Evolutionary conservation across 2,888 invertebrate genomes (phyloP), one percentile per base, ranked within the genome.

Genomic region (Ferrisia virgata): DNA sequence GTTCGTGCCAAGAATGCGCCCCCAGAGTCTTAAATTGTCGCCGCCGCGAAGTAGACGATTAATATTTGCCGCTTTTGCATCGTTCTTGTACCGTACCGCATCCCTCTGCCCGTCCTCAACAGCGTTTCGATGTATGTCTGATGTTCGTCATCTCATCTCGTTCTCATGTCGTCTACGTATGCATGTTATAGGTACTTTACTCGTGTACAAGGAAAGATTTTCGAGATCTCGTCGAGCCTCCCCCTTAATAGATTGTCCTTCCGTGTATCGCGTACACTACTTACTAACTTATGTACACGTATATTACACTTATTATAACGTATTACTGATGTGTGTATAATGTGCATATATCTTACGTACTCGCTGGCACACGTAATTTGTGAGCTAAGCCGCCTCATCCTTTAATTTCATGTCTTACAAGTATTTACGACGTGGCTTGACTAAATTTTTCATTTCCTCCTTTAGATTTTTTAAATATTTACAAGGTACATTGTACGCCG

Each of bases 1-100:
- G 82, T 82, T 82, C 82, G 82, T 82, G 82, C 82, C 82, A 82
- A 82, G 82, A 82, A 82, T 82, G 82, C 72, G 82, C 82, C 82
- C 82, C 82, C 82, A 40, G 82, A 82, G 39, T 72, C 72, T 82
- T 82, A 72, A 82, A 82, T 82, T 82, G 82, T 82, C 82, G 43
- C 82, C 82, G 36, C 82, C 82, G 72, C 82, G 72, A 39, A 82
- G 72, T 40, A 40, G 72, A 40, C 72, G 69, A 82, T 82, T 82
- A 82, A 82, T 82, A 72, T 82, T 82, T 76, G 40, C 43, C 36
- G 79, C 8, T 28, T 25, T 39, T 39, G 39, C 39, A 39, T 11
- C 6, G n/a, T n/a, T 53, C 28, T 64, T 8, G 58, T 11, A 11
- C 13, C 28, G 6, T 25, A 22, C 25, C 31, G 39, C 33, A 28